A percentile compares a stretch with the other conserved stretches of the same genome.
Evolutionary conservation across 1,140 invertebrate genomes (phyloP).

Genomic region (Drosophila kohkoa): DNA sequence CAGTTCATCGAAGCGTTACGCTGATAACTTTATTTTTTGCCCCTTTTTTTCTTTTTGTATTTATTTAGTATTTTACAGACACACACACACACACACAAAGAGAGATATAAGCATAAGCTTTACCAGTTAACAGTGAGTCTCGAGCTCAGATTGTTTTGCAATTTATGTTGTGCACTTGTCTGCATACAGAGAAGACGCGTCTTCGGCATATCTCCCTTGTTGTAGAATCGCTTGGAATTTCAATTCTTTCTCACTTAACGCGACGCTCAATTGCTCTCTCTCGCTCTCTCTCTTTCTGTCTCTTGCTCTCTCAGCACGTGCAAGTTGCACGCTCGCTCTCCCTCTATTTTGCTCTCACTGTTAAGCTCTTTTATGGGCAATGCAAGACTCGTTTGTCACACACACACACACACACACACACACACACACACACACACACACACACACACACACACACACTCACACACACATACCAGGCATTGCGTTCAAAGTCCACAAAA

Average conservation of each 20-base stretch:
- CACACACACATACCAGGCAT: conserved; percentile 18
- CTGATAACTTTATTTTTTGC: conserved; percentile 39
- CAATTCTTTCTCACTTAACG: conserved; percentile 21
- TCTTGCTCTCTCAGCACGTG: conserved; percentile 41
- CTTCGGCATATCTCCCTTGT: conserved; percentile 4
- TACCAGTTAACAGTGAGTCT: conserved; percentile 22
- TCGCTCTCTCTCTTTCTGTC: conserved; percentile 8
- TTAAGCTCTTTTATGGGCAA: conserved; percentile 47
- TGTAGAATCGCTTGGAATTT: conserved; percentile 16
- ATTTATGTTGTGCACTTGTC: conserved; percentile 40
- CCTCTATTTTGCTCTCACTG: neutral
- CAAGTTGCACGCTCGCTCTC: conserved; percentile 38
- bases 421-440: conserved; percentile 17
- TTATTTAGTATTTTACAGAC: neutral
- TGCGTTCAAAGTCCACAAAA: conserved; percentile 39
- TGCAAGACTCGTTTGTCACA: conserved; percentile 44
- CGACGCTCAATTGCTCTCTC: neutral
- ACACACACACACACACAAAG: neutral
- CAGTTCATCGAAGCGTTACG: conserved; percentile 60
- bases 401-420: conserved; percentile 28
- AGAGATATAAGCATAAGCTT: neutral
- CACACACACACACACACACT: conserved; percentile 21
- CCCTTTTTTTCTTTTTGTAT: conserved; percentile 2
- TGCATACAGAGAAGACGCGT: conserved; percentile 32
- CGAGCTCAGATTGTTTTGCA: conserved; percentile 24